These are phyloP conservation scores for Rhagophthalmus giganteus DNA, from an alignment of 2,888 invertebrate genomes.

Conservation along the genomic window DNA sequence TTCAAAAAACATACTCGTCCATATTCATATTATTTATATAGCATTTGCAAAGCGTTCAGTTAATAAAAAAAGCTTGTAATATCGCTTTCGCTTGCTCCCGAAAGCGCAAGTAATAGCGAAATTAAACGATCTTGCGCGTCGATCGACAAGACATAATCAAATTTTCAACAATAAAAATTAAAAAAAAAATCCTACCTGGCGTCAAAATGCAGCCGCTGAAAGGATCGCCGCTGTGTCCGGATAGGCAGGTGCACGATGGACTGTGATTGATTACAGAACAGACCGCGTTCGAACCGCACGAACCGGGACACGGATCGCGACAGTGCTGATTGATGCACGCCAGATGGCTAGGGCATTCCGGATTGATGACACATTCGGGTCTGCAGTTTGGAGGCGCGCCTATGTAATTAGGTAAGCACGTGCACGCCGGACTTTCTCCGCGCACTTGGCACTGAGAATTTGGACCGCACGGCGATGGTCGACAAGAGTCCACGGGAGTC, in stretches of 20 bases:
- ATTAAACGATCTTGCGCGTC: too few species aligned
- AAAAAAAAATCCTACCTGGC: constrained; percentile 51
- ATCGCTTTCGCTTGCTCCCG: too few species aligned
- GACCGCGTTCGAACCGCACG: constrained; percentile 58
- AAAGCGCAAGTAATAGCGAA: too few species aligned
- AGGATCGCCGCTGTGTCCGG: constrained; percentile 69
- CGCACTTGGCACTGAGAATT: constrained; percentile 74
- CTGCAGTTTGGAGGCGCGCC: constrained; percentile 66
- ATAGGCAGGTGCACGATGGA: constrained; percentile 67
- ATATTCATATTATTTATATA: too few species aligned
- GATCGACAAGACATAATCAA: too few species aligned
- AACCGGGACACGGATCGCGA: constrained; percentile 58
- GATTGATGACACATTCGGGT: constrained; percentile 61
- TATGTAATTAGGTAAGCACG: constrained; percentile 62
- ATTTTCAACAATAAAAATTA: too few species aligned
- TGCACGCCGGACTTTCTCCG: constrained; percentile 61
- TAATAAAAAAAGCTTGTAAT: too few species aligned
- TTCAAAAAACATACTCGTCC: too few species aligned
- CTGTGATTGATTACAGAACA: constrained; percentile 65
- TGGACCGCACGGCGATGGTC: constrained; percentile 77
- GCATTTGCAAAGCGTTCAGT: too few species aligned
- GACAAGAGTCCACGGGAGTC: constrained; percentile 62
- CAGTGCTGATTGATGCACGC: constrained; percentile 52
- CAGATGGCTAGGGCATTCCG: constrained; percentile 59
- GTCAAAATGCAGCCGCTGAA: constrained; percentile 68